Percentiles rank a stretch among this genome's conserved stretches.
phyloP scores from a whole-genome alignment of 2,888 invertebrate species.

The Parnassius glacialis region DNA sequence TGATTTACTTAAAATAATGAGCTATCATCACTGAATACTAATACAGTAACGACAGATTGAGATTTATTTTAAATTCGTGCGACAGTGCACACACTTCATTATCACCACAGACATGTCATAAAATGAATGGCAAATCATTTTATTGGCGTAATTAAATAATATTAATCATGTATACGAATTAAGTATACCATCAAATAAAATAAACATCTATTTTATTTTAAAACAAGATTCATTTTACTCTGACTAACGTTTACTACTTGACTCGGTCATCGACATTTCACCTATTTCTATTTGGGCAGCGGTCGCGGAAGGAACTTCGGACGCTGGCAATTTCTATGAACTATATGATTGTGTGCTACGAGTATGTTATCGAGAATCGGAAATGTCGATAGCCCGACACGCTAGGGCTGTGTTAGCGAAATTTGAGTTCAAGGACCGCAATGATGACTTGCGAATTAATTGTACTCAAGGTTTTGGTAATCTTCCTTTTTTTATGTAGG shows the following conservation, averaged over 20 bases:
- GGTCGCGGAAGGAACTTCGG: conserved; percentile 33
- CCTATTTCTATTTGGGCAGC: conserved; percentile 47
- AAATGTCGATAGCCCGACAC: conserved; percentile 15
- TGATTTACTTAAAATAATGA: conserved; percentile 10
- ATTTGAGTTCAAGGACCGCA: conserved; percentile 16
- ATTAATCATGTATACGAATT: conserved; percentile 9
- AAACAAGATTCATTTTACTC: conserved; percentile 11
- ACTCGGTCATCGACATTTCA: conserved; percentile 46
- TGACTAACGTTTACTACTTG: conserved; percentile 26
- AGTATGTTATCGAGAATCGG: conserved; percentile 16
- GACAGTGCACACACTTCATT: conserved; percentile 10
- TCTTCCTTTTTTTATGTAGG: too few relatives aligned
- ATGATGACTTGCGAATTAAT: conserved; percentile 3
- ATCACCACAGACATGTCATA: conserved; percentile 12
- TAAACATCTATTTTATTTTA: not conserved
- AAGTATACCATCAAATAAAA: not conserved
- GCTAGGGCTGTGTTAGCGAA: conserved; percentile 18
- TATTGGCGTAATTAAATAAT: conserved; percentile 20
- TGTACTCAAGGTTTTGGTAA: not conserved
- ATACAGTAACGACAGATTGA: conserved; percentile 2
- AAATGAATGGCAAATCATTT: conserved; percentile 23
- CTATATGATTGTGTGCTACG: conserved; percentile 14
- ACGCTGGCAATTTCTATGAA: conserved; percentile 22
- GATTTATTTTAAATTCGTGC: conserved; percentile 13
- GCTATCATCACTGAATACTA: conserved; percentile 1